phyloP scores from a whole-genome alignment of 2,888 invertebrate species.

The Campaea margaritaria region DNA sequence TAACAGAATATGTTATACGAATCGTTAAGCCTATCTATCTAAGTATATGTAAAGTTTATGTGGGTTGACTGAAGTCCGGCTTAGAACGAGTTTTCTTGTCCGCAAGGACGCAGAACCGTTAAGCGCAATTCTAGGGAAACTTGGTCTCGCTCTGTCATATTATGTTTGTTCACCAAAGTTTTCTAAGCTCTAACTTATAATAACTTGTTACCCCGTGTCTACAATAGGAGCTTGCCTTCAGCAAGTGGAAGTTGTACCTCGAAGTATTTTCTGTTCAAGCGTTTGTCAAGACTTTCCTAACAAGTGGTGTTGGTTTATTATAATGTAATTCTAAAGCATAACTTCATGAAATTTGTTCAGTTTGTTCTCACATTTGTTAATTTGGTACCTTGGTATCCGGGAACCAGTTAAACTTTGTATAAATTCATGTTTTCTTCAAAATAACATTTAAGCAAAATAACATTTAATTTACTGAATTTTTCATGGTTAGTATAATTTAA shows the following conservation, averaged over 20 bases:
- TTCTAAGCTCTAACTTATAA: constrained; percentile 45
- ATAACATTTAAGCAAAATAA: no score
- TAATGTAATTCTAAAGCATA: constrained; percentile 14
- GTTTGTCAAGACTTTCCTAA: constrained; percentile 20
- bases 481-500: no score
- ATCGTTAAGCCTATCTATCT: constrained; percentile 38
- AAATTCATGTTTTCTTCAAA: no score
- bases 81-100: constrained; percentile 43
- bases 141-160: constrained; percentile 41
- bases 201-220: constrained; percentile 40
- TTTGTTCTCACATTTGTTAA: background rate
- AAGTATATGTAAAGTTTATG: constrained; percentile 38
- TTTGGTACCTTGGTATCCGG: no score
- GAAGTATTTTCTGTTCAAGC: constrained; percentile 17
- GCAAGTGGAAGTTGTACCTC: constrained; percentile 21
- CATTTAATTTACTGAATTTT: no score
- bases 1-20: constrained; percentile 35
- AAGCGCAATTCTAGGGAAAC: constrained; percentile 39
- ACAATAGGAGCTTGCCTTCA: constrained; percentile 30
- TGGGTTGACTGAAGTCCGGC: constrained; percentile 40
- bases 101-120: constrained; percentile 34
- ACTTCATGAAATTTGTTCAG: constrained; percentile 2
- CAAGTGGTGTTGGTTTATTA: constrained; percentile 17
- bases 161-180: constrained; percentile 43
- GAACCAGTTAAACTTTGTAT: no score